Percentiles rank a stretch among this genome's conserved stretches.
phyloP scores from a whole-genome alignment of 2,797 vertebrate species.

The Vipera latastei region DNA sequence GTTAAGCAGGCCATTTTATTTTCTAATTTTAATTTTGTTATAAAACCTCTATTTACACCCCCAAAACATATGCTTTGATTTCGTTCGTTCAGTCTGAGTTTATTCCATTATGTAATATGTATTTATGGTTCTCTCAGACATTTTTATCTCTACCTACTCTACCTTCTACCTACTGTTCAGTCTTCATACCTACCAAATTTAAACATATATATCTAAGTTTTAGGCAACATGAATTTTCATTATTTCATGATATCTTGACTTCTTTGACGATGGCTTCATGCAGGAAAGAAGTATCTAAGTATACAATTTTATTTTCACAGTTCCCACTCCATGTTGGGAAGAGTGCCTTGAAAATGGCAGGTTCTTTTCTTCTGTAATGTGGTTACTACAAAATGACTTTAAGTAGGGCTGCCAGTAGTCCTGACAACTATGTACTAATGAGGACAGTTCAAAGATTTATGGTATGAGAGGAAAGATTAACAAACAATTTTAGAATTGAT shows the following conservation, averaged over 20 bases:
- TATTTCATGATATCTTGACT: not conserved
- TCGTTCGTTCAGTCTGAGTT: conserved; percentile 53
- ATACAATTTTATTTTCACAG: not conserved
- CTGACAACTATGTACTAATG: not conserved
- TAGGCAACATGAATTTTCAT: not conserved
- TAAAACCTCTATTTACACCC: conserved; percentile 67
- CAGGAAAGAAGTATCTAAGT: not conserved
- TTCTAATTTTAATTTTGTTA: conserved; percentile 72
- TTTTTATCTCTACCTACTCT: not conserved
- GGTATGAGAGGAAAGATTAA: not conserved
- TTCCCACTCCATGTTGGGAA: not conserved
- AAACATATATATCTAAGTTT: not conserved
- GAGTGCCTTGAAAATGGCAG: not conserved
- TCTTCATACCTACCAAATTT: not conserved
- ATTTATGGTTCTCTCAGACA: not conserved
- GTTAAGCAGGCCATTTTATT: conserved; percentile 68
- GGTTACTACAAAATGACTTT: not conserved
- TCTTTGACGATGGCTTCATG: not conserved
- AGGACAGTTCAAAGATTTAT: not conserved
- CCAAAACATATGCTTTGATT: conserved; percentile 67
- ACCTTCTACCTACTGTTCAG: not conserved
- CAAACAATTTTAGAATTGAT: not conserved
- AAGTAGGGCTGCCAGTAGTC: not conserved
- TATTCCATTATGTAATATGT: conserved; percentile 57
- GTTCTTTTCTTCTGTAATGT: not conserved